Evolutionary conservation across 2,888 invertebrate species (phyloP).

Genomic region (Eulithis prunata): DNA sequence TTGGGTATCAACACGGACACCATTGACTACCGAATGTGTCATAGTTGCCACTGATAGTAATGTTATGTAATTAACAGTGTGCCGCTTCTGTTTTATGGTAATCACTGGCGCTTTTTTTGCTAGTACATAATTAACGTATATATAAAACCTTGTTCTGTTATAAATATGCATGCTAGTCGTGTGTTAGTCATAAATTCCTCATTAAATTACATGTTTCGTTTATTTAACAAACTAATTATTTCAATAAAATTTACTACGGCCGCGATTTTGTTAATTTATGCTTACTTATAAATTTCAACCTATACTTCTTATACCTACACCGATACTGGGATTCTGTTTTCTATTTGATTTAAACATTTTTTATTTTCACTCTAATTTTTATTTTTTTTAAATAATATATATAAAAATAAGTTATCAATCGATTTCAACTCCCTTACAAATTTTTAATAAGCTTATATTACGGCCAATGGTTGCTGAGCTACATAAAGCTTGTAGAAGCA

Average conservation of each 20-base stretch:
- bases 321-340: too few relatives aligned
- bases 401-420: too few relatives aligned
- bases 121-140: background rate
- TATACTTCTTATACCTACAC: too few relatives aligned
- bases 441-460: too few relatives aligned
- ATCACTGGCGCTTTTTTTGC: slow-evolving; percentile 6
- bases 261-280: too few relatives aligned
- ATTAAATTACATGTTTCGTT: slow-evolving; percentile 7
- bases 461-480: too few relatives aligned
- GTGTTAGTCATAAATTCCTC: slow-evolving; percentile 35
- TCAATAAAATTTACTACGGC: background rate
- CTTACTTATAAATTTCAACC: too few relatives aligned
- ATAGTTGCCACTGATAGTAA: slow-evolving; percentile 61
- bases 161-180: slow-evolving; percentile 35
- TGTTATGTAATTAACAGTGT: slow-evolving; percentile 66
- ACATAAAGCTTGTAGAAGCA: too few relatives aligned
- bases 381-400: too few relatives aligned
- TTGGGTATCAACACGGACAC: slow-evolving; percentile 69
- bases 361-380: too few relatives aligned
- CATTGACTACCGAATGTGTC: slow-evolving; percentile 70
- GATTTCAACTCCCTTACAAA: too few relatives aligned
- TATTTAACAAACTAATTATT: background rate
- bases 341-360: too few relatives aligned
- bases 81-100: slow-evolving; percentile 20
- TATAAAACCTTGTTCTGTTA: slow-evolving; percentile 2